Percentiles rank a stretch among this genome's conserved stretches.
Conservation (phyloP, 2,888 invertebrate genomes). For the Dryadula phaetusa region DNA sequence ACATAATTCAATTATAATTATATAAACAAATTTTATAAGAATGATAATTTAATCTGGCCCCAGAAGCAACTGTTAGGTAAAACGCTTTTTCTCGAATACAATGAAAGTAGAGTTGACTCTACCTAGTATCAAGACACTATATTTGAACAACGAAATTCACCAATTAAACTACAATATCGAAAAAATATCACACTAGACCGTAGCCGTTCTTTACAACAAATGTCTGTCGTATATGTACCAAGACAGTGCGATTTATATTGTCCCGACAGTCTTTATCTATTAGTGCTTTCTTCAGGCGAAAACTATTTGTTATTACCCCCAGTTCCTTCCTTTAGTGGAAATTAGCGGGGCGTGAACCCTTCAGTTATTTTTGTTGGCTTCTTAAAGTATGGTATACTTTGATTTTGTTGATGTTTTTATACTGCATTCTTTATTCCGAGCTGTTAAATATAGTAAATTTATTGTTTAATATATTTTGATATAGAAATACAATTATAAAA, state of each 20-base stretch:
- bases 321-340: conserved; percentile 54
- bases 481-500: too few relatives aligned
- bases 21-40: too few relatives aligned
- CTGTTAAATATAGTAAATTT: background rate
- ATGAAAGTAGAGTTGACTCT: too few relatives aligned
- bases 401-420: conserved; percentile 17
- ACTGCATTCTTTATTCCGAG: conserved; percentile 3
- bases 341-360: conserved; percentile 56
- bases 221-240: conserved; percentile 35
- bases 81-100: too few relatives aligned
- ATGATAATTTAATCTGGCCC: too few relatives aligned
- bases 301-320: conserved; percentile 66
- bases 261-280: conserved; percentile 60
- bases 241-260: conserved; percentile 47
- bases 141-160: too few relatives aligned
- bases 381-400: conserved; percentile 43
- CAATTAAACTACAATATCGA: too few relatives aligned
- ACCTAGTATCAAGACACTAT: too few relatives aligned
- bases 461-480: too few relatives aligned
- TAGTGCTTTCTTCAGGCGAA: conserved; percentile 56
- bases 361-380: conserved; percentile 50
- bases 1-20: too few relatives aligned
- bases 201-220: conserved; percentile 36
- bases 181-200: too few relatives aligned
- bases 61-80: too few relatives aligned